Evolutionary conservation across 2,888 invertebrate species (phyloP).

Genomic region (Pheosia gnoma): DNA sequence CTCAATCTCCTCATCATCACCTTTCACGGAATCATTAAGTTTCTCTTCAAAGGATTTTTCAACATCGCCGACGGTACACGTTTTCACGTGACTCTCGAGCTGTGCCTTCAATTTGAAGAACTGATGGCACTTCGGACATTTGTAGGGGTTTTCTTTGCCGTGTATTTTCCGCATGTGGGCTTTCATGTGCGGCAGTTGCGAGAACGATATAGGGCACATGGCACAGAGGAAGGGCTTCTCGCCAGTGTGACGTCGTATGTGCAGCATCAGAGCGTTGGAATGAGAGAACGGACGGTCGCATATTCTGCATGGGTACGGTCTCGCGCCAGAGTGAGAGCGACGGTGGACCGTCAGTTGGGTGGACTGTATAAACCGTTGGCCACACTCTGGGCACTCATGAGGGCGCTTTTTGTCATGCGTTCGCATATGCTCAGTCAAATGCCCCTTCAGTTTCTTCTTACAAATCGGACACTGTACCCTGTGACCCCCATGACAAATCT

Average conservation of each 20-base stretch:
- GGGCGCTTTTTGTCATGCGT: conserved; percentile 91
- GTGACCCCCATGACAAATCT: conserved; percentile 89
- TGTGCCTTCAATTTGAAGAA: conserved; percentile 91
- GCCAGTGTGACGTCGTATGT: conserved; percentile 92
- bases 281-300: conserved; percentile 92
- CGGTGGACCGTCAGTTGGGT: conserved; percentile 93
- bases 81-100: conserved; percentile 86
- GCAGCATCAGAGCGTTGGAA: conserved; percentile 92
- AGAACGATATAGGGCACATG: conserved; percentile 89
- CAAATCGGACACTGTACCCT: conserved; percentile 92
- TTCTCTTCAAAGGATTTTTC: conserved; percentile 55
- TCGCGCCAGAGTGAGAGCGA: conserved; percentile 92
- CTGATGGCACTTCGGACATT: conserved; percentile 88
- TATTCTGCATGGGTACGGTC: conserved; percentile 92
- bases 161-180: conserved; percentile 95
- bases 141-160: conserved; percentile 90
- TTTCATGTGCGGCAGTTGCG: conserved; percentile 93
- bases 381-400: conserved; percentile 91
- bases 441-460: conserved; percentile 91
- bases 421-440: conserved; percentile 92
- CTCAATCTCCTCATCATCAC: conserved; percentile 69
- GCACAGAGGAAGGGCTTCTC: conserved; percentile 92
- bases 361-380: conserved; percentile 91
- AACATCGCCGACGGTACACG: conserved; percentile 66
- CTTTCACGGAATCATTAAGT: conserved; percentile 50